Base-by-base conservation (phyloP, 2,888 invertebrate species). In the Myopa testacea region DNA sequence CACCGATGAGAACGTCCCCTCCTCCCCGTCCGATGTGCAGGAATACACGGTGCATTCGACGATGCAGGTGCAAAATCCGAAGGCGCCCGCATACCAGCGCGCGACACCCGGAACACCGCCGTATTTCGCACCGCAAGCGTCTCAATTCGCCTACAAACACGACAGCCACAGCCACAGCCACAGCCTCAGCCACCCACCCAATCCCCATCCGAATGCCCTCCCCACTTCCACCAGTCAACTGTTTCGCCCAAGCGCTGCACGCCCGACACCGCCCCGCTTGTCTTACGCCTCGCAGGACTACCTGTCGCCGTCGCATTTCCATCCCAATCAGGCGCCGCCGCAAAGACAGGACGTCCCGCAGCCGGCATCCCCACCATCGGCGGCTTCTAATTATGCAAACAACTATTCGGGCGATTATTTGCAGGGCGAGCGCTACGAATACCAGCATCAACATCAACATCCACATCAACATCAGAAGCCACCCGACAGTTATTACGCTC, bases 271-370 rank as follows among this genome's bases (percentile, higher is more conserved):
- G 71, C 58, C 81, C 60, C 78, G 79, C 79, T 82, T 88, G 80
- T 88, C 86, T 81, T 88, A 88, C 81, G 86, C 86, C 82, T 87
- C 87, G 76, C 87, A 87, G 82, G 87, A 87, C 83, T 87, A 87
- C 82, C 87, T 88, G 73, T 88, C 88, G 81, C 88, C 88, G 81
- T 87, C 86, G 83, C 84, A 84, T 80, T 81, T 81, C 75, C 79
- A 78, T 38, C 38, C 58, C 65, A 75, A 80, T 73, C 75, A 76
- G 38, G 45, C 78, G 58, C 70, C 76, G 62, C 65, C 72, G 65
- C 77, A 52, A 60, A 70, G 6, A n/a, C 78, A 19, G 8, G 26
- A n/a, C 55, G 19, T 52, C 26, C 65, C 79, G 40, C 10, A 55
- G 8, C 26, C 58, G 12, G 34, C 82, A 80, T 78, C 83, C 5